Percentiles rank a stretch among this genome's conserved stretches.
Conservation (phyloP, 2,888 invertebrate species). For the Anoncus sp. region DNA sequence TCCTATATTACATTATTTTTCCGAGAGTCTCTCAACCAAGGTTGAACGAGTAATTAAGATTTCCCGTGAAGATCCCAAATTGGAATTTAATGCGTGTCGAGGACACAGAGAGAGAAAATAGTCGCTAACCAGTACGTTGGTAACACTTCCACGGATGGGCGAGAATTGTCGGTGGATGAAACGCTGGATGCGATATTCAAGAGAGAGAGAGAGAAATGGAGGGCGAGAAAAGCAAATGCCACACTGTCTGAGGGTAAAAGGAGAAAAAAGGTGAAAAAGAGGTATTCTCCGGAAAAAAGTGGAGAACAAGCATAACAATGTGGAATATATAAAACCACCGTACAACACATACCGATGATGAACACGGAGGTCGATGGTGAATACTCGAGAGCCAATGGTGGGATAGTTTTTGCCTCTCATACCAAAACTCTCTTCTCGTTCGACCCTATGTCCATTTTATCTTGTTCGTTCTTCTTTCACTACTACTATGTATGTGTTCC, state of each 20-base stretch:
- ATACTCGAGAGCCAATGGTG: background rate
- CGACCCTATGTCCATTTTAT: slow-evolving; percentile 55
- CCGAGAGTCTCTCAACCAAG: background rate
- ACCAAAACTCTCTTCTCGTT: slow-evolving; percentile 52
- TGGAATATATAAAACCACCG: slow-evolving; percentile 77
- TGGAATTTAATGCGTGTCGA: slow-evolving; percentile 71
- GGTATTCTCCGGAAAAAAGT: slow-evolving; percentile 70
- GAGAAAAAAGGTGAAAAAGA: slow-evolving; percentile 72
- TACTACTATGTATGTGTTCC: background rate
- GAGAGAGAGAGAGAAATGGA: slow-evolving; percentile 55
- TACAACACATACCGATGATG: slow-evolving; percentile 64
- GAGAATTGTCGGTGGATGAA: slow-evolving; percentile 71
- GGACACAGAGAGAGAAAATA: slow-evolving; percentile 66
- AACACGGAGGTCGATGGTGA: slow-evolving; percentile 50
- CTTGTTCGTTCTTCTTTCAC: slow-evolving; percentile 49
- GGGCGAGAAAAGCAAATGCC: slow-evolving; percentile 37
- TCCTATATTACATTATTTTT: background rate
- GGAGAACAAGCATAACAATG: slow-evolving; percentile 75
- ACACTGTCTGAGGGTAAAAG: slow-evolving; percentile 45
- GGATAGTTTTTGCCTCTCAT: slow-evolving; percentile 48
- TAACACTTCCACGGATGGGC: slow-evolving; percentile 66
- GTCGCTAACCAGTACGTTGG: slow-evolving; percentile 73
- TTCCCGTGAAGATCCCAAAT: slow-evolving; percentile 36
- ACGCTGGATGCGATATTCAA: slow-evolving; percentile 29
- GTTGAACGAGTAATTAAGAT: slow-evolving; percentile 6